Evolutionary conservation across 2,797 vertebrate species (phyloP), one percentile per base, ranked within the genome.

Genomic region (Threskiornis aethiopicus): DNA sequence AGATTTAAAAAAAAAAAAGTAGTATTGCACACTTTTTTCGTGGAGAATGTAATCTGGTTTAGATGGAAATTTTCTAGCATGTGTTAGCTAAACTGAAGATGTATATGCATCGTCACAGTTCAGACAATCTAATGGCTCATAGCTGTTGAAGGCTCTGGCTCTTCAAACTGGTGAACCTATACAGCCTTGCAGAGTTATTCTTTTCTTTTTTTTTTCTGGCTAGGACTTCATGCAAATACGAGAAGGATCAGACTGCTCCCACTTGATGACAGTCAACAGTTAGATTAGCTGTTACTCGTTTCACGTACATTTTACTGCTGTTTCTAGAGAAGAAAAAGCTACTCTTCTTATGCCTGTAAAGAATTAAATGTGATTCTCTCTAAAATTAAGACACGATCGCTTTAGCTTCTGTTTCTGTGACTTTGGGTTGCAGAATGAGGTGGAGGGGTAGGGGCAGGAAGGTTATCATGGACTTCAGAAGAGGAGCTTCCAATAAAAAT

Each of bases 1-100:
- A 47, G 33, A n/a, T 31, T n/a, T 8, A 39, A 20, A 67, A 16
- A 64, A 33, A 21, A 35, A 24, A 47, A 26, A 72, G 16, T 52
- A 9, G 7, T 28, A 37, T 19, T 33, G 6, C 5, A 25, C 5
- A 0, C 2, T 16, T 28, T 13, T 59, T 41, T 59, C 3, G 5
- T 55, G 9, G 29, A 47, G 44, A 78, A 46, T 11, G 10, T 52
- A 22, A 15, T 52, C 19, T 70, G 28, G 14, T 89, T 94, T 47
- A 21, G 59, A 3, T n/a, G 5, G 14, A 65, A 22, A 31, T 54
- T 89, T 87, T 69, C 22, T 57, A 10, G 39, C 10, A 17, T 0
- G 0, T 10, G 1, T 64, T 65, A 69, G 17, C 66, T 87, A 24
- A 66, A 73, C 13, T n/a, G 28, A 29, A 80, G 31, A 16, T 79